These are phyloP conservation scores for Aphelinus certus DNA, from an alignment of 1,140 invertebrate species.

Conservation along the genomic window DNA sequence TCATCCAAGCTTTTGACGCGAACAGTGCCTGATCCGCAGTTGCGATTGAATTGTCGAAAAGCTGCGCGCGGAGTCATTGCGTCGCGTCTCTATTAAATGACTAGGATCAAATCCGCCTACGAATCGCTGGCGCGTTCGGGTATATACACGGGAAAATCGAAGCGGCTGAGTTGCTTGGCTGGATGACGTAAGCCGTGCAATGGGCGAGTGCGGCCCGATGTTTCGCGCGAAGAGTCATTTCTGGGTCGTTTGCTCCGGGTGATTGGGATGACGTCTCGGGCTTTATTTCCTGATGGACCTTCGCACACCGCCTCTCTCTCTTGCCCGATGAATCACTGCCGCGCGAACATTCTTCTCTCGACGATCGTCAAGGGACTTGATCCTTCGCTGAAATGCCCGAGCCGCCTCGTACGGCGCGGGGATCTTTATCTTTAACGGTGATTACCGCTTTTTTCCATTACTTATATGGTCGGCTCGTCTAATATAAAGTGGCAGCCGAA, in stretches of 20 bases:
- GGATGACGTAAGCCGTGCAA: background rate
- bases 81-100: too few species aligned
- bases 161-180: too few species aligned
- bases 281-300: slow-evolving; percentile 30
- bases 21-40: too few species aligned
- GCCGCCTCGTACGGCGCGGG: slow-evolving; percentile 6
- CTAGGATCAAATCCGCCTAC: too few species aligned
- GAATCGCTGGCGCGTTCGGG: background rate
- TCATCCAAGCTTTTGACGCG: too few species aligned
- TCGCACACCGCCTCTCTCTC: background rate
- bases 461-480: background rate
- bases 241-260: slow-evolving; percentile 13
- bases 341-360: slow-evolving; percentile 6
- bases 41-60: too few species aligned
- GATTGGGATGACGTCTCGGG: slow-evolving; percentile 5
- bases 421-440: slow-evolving; percentile 21
- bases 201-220: background rate
- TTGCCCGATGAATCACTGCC: slow-evolving; percentile 22
- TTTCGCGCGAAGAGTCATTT: background rate
- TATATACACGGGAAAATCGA: background rate
- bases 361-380: slow-evolving; percentile 29
- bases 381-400: background rate
- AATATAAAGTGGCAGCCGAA: background rate
- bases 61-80: too few species aligned
- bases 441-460: slow-evolving; percentile 30